phyloP scores from a whole-genome alignment of 2,888 invertebrate genomes.

The Scelioninae gen. 1 region DNA sequence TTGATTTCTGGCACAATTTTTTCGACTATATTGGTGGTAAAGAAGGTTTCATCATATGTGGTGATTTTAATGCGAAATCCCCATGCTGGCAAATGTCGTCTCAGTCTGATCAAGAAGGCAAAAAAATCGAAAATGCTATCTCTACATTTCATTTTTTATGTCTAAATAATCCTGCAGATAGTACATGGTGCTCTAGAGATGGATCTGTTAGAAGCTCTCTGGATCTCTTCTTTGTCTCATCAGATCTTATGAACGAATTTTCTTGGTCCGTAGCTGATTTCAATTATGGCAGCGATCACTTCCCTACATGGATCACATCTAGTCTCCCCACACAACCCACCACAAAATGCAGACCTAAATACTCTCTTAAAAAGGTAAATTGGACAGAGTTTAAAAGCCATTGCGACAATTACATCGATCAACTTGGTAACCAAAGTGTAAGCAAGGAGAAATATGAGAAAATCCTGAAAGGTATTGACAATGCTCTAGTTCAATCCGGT shows the following conservation, averaged over 20 bases:
- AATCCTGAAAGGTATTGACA: too few relatives aligned
- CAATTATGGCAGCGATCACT: constrained; percentile 27
- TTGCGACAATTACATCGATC: too few relatives aligned
- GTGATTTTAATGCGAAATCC: constrained; percentile 30
- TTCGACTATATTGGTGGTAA: neutral
- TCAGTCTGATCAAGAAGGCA: neutral
- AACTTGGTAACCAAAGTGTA: too few relatives aligned
- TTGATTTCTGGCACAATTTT: neutral
- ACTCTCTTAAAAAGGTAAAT: neutral
- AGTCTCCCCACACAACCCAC: neutral
- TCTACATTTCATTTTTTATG: constrained; percentile 23
- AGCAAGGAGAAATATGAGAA: too few relatives aligned
- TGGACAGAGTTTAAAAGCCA: neutral
- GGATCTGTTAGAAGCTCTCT: neutral
- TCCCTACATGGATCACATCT: neutral
- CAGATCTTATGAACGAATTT: constrained; percentile 4
- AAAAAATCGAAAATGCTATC: neutral
- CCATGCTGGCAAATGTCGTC: constrained; percentile 1
- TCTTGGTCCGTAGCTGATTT: neutral
- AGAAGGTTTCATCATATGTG: neutral
- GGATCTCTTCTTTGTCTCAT: constrained; percentile 13
- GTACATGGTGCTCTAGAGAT: constrained; percentile 29
- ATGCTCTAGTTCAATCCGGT: too few relatives aligned
- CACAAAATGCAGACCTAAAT: neutral
- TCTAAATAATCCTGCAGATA: constrained; percentile 7